These are phyloP conservation scores for Caenorhabditis drosophilae DNA, from an alignment of 2,888 invertebrate species.

Conservation along the genomic window DNA sequence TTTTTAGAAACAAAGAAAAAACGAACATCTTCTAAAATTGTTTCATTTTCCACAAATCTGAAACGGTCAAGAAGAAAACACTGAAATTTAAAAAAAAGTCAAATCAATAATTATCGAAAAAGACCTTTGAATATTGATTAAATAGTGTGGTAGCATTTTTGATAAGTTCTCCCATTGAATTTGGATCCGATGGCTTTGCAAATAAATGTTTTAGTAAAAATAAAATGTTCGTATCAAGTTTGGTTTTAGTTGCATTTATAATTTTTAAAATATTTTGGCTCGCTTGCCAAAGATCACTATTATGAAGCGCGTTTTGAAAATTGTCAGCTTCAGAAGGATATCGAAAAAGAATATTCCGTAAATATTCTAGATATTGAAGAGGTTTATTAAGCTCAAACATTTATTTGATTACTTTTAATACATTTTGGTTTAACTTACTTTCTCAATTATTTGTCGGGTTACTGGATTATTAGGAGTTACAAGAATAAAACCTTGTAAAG, in stretches of 20 bases:
- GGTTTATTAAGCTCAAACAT: conserved; percentile 46
- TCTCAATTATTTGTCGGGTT: conserved; percentile 47
- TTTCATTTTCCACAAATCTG: conserved; percentile 51
- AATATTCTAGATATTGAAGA: conserved; percentile 37
- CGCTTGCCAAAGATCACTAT: conserved; percentile 55
- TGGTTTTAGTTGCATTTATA: neutral
- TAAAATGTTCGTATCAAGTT: conserved; percentile 5
- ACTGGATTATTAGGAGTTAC: conserved; percentile 57
- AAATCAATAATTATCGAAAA: neutral
- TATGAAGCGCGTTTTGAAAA: conserved; percentile 55
- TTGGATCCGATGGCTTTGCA: conserved; percentile 18
- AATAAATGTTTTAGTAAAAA: conserved; percentile 38
- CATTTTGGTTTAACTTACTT: conserved; percentile 1
- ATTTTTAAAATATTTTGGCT: conserved; percentile 28
- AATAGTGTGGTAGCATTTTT: conserved; percentile 19
- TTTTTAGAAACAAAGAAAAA: neutral
- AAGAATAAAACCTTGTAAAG: conserved; percentile 64
- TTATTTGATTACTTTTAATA: neutral
- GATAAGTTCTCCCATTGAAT: conserved; percentile 30
- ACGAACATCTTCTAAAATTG: conserved; percentile 49
- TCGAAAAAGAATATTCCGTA: conserved; percentile 40
- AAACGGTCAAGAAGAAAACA: conserved; percentile 60
- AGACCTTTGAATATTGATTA: conserved; percentile 29
- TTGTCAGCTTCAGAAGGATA: conserved; percentile 46
- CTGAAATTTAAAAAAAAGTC: conserved; percentile 16